Evolutionary conservation across 2,797 vertebrate genomes (phyloP).

Genomic region (Syngnathus acus): DNA sequence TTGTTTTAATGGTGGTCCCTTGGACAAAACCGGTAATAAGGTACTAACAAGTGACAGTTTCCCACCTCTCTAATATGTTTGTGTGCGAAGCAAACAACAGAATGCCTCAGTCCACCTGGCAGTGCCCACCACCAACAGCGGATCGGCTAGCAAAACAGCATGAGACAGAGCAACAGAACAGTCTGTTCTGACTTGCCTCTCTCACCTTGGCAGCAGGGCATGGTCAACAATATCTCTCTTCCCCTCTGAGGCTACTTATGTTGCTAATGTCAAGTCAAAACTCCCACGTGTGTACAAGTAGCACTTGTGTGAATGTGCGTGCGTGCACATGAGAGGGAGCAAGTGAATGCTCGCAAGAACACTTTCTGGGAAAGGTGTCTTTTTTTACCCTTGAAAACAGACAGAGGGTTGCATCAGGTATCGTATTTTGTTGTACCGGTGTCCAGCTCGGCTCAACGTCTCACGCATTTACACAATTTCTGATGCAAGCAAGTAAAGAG

Average conservation of each 20-base stretch:
- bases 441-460: slow-evolving; percentile 2
- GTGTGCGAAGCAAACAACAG: slow-evolving; percentile 33
- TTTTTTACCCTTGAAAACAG: slow-evolving; percentile 14
- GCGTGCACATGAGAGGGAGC: neutral
- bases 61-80: slow-evolving; percentile 3
- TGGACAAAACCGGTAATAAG: no score
- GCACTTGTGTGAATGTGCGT: slow-evolving; percentile 1
- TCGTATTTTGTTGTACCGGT: neutral
- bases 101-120: slow-evolving; percentile 47
- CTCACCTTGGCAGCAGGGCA: slow-evolving; percentile 32
- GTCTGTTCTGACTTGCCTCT: slow-evolving; percentile 53
- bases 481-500: slow-evolving; percentile 4
- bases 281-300: slow-evolving; percentile 25
- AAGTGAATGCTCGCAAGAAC: slow-evolving; percentile 9
- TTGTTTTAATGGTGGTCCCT: no score
- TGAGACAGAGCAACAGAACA: slow-evolving; percentile 41
- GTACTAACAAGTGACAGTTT: neutral
- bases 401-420: slow-evolving; percentile 17
- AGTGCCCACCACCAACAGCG: slow-evolving; percentile 26
- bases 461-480: slow-evolving; percentile 13
- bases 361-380: slow-evolving; percentile 9
- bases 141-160: slow-evolving; percentile 43
- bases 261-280: slow-evolving; percentile 4
- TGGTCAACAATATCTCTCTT: slow-evolving; percentile 40
- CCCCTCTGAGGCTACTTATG: slow-evolving; percentile 16